A percentile compares a stretch with the other conserved stretches of the same genome.
These are phyloP conservation scores for Polietes domitor DNA, from an alignment of 2,888 invertebrate species.

Conservation along the genomic window DNA sequence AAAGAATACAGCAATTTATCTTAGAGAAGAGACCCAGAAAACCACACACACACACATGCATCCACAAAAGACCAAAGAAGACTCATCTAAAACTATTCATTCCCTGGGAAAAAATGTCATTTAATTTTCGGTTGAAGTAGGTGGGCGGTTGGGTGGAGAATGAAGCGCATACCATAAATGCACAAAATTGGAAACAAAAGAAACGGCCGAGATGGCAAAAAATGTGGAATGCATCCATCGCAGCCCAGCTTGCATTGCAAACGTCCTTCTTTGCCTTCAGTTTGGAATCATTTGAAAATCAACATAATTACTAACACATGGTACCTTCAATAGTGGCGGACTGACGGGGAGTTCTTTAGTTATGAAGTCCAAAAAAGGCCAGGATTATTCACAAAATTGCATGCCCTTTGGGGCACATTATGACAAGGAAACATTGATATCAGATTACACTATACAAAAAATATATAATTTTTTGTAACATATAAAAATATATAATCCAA, in stretches of 20 bases:
- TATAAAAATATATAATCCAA: too few relatives aligned
- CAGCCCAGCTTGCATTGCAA: neutral
- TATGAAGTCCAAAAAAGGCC: too few relatives aligned
- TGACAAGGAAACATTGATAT: too few relatives aligned
- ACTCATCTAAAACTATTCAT: conserved; percentile 61
- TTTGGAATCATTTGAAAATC: conserved; percentile 48
- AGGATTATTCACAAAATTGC: too few relatives aligned
- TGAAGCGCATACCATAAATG: conserved; percentile 21
- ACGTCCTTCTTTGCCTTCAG: neutral
- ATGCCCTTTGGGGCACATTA: too few relatives aligned
- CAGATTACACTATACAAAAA: too few relatives aligned
- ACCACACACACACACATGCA: neutral
- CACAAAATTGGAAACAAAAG: conserved; percentile 29
- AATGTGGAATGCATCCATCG: conserved; percentile 33
- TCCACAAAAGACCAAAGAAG: conserved; percentile 19
- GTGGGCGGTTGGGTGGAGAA: conserved; percentile 10
- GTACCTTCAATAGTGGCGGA: neutral
- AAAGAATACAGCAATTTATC: conserved; percentile 55
- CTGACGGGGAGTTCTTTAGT: too few relatives aligned
- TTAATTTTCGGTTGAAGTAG: conserved; percentile 46
- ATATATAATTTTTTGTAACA: too few relatives aligned
- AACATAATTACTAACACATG: conserved; percentile 62
- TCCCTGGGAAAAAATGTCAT: conserved; percentile 47
- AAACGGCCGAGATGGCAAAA: conserved; percentile 1
- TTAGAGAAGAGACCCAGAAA: conserved; percentile 12